Evolutionary conservation across 2,888 invertebrate genomes (phyloP).

Genomic region (Spodoptera littoralis): DNA sequence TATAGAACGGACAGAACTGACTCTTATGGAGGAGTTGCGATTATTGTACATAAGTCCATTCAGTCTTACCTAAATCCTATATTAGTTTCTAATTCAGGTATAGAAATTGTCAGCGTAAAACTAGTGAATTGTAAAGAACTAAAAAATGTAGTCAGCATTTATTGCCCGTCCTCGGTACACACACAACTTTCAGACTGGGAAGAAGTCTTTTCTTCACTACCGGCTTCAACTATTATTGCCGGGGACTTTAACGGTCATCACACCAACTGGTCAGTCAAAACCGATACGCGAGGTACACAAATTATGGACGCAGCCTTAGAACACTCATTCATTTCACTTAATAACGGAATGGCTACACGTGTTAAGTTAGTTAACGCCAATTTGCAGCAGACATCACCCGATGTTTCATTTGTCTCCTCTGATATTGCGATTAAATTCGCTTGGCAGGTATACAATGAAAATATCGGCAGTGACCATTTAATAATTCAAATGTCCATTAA

Average conservation of each 20-base stretch:
- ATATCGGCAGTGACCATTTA: neutral
- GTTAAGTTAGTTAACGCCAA: no score
- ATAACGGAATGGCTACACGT: no score
- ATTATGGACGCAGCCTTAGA: neutral
- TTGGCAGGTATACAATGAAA: no score
- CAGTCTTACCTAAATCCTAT: neutral
- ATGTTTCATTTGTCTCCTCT: no score
- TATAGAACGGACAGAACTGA: neutral
- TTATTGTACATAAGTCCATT: neutral
- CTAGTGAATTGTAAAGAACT: neutral
- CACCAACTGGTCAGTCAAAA: neutral
- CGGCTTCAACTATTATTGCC: neutral
- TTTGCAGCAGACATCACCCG: no score
- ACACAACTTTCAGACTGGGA: neutral
- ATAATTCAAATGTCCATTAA: slow-evolving; percentile 2
- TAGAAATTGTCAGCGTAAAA: neutral
- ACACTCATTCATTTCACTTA: no score
- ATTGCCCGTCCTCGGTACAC: neutral
- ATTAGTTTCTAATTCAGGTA: neutral
- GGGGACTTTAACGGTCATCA: neutral
- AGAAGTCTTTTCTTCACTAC: neutral
- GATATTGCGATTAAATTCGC: no score
- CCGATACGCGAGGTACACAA: neutral
- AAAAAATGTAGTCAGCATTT: neutral
- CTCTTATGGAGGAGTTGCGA: neutral